phyloP scores from a whole-genome alignment of 1,140 invertebrate species.

The Drosophila parabipectinata region DNA sequence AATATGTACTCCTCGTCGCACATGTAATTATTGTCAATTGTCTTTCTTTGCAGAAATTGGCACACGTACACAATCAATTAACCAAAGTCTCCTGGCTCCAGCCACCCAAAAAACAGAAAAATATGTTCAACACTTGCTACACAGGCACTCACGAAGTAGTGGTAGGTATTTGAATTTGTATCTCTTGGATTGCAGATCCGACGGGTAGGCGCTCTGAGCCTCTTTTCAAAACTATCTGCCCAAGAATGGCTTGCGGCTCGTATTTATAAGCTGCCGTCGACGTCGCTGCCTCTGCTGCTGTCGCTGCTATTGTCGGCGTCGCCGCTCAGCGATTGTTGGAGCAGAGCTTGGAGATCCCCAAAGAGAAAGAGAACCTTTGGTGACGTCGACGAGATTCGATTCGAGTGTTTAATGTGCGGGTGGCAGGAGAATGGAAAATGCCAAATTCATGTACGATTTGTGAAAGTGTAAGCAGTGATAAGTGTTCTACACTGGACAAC shows the following conservation, averaged over 20 bases:
- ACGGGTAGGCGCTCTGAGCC: slow-evolving; percentile 53
- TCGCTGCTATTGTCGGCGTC: neutral
- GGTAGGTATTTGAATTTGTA: slow-evolving; percentile 1
- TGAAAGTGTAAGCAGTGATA: slow-evolving; percentile 62
- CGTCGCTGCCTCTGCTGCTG: slow-evolving; percentile 5
- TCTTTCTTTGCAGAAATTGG: slow-evolving; percentile 56
- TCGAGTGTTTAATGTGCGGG: slow-evolving; percentile 4
- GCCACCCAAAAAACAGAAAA: slow-evolving; percentile 14
- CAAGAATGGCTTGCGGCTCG: slow-evolving; percentile 51
- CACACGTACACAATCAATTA: slow-evolving; percentile 61
- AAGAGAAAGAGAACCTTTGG: slow-evolving; percentile 49
- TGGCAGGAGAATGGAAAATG: slow-evolving; percentile 33
- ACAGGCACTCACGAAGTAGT: slow-evolving; percentile 47
- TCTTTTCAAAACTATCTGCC: slow-evolving; percentile 63
- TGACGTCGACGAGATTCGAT: slow-evolving; percentile 12
- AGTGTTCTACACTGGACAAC: slow-evolving; percentile 41
- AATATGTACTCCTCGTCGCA: slow-evolving; percentile 15
- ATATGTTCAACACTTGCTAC: slow-evolving; percentile 15
- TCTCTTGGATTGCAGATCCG: slow-evolving; percentile 11
- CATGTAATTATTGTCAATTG: slow-evolving; percentile 54
- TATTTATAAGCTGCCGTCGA: slow-evolving; percentile 67
- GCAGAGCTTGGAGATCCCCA: slow-evolving; percentile 11
- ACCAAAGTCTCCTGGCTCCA: slow-evolving; percentile 35
- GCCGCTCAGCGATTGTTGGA: slow-evolving; percentile 21
- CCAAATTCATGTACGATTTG: slow-evolving; percentile 53